Conservation (phyloP, 2,113 vertebrate genomes). For the Regulus satrapa region DNA sequence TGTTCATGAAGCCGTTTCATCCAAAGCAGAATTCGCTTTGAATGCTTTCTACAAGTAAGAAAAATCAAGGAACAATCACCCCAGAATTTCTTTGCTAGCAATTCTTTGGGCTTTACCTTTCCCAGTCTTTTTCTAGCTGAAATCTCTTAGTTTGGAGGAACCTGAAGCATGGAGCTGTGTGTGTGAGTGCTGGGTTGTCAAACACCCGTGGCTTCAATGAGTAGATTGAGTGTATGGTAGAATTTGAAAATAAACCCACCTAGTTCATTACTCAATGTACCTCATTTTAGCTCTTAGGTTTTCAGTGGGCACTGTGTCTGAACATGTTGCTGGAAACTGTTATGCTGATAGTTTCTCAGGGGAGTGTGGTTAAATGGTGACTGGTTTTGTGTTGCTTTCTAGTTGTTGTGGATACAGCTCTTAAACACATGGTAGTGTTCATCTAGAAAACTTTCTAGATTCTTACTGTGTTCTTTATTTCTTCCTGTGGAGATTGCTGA, state of each 20-base stretch:
- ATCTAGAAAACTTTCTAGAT: neutral
- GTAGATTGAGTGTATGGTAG: neutral
- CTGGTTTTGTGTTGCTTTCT: slow-evolving; percentile 16
- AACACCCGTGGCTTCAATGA: neutral
- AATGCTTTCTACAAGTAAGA: neutral
- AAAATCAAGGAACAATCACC: neutral
- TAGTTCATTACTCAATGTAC: neutral
- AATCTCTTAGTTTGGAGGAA: neutral
- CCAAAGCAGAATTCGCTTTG: neutral
- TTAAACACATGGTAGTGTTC: neutral
- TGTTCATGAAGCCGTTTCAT: neutral
- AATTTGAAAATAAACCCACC: neutral
- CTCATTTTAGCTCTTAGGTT: neutral
- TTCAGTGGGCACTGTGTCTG: neutral
- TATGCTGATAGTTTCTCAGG: neutral
- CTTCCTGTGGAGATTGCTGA: neutral
- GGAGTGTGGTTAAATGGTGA: neutral
- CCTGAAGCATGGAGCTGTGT: neutral
- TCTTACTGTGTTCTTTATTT: neutral
- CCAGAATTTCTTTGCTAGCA: neutral
- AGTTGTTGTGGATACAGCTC: slow-evolving; percentile 11
- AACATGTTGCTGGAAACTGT: slow-evolving; percentile 3
- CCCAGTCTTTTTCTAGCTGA: neutral
- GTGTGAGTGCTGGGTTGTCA: neutral
- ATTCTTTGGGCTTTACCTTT: neutral